Evolutionary conservation across 2,113 vertebrate species (phyloP).

Genomic region (Calidris pygmaea): DNA sequence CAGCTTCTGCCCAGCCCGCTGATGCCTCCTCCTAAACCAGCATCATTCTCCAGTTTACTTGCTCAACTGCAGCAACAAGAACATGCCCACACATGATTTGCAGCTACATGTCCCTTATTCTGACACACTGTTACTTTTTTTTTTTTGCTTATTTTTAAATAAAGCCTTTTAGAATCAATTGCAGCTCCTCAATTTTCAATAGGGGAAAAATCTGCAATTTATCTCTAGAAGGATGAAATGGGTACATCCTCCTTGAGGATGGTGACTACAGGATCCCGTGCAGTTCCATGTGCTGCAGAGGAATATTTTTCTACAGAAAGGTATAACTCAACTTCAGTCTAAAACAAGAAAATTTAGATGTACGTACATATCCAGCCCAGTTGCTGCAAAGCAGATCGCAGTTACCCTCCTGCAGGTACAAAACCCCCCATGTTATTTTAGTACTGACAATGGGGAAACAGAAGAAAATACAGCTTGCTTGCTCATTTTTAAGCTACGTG

Average conservation of each 20-base stretch:
- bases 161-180: slow-evolving; percentile 32
- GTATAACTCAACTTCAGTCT: neutral
- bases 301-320: neutral
- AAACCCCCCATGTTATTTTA: neutral
- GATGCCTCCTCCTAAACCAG: neutral
- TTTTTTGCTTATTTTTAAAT: slow-evolving; percentile 54
- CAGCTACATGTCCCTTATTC: neutral
- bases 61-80: neutral
- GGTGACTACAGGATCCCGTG: neutral
- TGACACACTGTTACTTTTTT: neutral
- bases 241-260: neutral
- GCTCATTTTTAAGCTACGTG: neutral
- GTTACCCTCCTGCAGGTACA: neutral
- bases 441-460: neutral
- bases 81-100: neutral
- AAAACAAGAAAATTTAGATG: neutral
- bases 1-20: neutral
- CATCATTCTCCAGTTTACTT: neutral
- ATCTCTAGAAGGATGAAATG: neutral
- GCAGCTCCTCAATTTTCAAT: neutral
- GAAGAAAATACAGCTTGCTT: neutral
- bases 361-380: neutral
- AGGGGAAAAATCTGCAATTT: neutral
- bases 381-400: neutral
- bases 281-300: neutral